Evolutionary conservation across 2,888 invertebrate genomes (phyloP), one percentile per base, ranked within the genome.

Genomic region (Caenorhabditis virilis): DNA sequence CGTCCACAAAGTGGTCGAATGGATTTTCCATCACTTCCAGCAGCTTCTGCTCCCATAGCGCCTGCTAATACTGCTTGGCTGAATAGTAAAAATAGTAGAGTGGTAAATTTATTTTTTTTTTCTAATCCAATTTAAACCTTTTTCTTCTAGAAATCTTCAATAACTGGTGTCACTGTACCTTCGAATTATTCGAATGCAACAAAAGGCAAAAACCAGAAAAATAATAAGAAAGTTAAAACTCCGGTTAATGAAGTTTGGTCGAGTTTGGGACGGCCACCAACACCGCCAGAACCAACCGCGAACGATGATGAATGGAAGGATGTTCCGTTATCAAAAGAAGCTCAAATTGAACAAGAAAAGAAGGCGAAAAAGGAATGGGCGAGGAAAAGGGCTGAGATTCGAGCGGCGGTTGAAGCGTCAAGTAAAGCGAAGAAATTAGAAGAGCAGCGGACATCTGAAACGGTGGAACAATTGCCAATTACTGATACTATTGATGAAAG

Each of bases 221-320:
- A 58, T 23, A 64, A 64, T 36, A 58, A 64, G 16, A 54, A 58
- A 30, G 42, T 54, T 2, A 30, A 54, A 13, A 49, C 50, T 23
- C 64, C 64, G 20, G 47, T 54, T 47, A 63, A 55, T 1, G 63
- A 63, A 30, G 57, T 63, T 18, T 64, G 64, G 64, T 64, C 59
- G 23, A 54, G 55, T 4, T 42, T 64, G n/a, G 61, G 54, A 22
- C 57, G 53, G 2, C 46, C 61, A 20, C 57, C 55, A 2, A 52
- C 50, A 22, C 15, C 22, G 1, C n/a, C 35, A 35, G 27, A 35
- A 36, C 27, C 39, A 9, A 26, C 26, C 0, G 5, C 33, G 27
- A 39, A 13, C 1, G 46, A 18, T 15, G 62, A 62, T 25, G 42
- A 36, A 13, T 61, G 60, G 60, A 49, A 53, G 15, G 50, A 51